Evolutionary conservation across 2,888 invertebrate genomes (phyloP).

Genomic region (Patella depressa): DNA sequence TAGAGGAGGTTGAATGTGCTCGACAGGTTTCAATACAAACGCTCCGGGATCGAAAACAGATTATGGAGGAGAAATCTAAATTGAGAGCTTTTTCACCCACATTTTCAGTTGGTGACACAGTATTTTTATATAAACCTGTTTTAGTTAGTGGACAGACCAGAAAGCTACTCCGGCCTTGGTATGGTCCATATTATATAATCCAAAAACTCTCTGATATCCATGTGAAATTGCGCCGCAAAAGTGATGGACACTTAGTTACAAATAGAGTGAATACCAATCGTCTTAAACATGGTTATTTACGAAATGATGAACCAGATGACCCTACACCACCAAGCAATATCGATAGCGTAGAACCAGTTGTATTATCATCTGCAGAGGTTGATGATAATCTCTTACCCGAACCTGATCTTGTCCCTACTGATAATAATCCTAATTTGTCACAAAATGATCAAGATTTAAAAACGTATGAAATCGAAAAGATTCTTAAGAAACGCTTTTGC

Average conservation of each 20-base stretch:
- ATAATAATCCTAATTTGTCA: background rate
- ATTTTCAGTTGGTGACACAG: background rate
- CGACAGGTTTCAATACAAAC: background rate
- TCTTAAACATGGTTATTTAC: background rate
- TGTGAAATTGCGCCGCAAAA: conserved; percentile 2
- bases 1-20: background rate
- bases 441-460: background rate
- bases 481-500: background rate
- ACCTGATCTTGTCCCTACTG: background rate
- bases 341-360: background rate
- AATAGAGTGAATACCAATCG: conserved; percentile 8
- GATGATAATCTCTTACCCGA: background rate
- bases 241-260: background rate
- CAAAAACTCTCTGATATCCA: conserved; percentile 1
- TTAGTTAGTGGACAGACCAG: background rate
- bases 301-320: background rate
- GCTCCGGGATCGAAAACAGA: background rate
- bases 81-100: background rate
- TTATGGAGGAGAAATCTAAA: background rate
- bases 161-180: background rate
- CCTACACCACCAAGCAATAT: background rate
- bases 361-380: background rate
- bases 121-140: background rate
- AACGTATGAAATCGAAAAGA: background rate
- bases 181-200: background rate